phyloP scores from a whole-genome alignment of 2,888 invertebrate genomes.

The Nycteola revayana region DNA sequence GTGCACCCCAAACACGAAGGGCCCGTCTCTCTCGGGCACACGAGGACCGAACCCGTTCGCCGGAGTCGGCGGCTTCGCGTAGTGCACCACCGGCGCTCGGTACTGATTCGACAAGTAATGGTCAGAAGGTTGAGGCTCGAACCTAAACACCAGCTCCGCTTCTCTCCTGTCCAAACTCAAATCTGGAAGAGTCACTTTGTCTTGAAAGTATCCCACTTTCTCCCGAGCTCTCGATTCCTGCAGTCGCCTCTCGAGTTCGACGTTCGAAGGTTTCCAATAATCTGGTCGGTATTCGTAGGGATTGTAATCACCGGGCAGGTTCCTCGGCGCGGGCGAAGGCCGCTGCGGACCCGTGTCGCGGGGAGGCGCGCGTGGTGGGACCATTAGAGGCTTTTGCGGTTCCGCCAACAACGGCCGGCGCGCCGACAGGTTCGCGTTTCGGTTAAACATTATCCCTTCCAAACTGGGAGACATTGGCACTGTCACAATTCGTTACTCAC shows the following conservation, averaged over 20 bases:
- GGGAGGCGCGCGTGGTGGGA: conserved; percentile 71
- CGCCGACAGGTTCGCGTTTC: conserved; percentile 74
- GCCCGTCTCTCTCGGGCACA: conserved; percentile 77
- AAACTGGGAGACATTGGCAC: conserved; percentile 78
- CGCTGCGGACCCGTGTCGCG: conserved; percentile 65
- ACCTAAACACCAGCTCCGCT: conserved; percentile 74
- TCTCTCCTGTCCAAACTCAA: conserved; percentile 70
- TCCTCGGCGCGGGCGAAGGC: conserved; percentile 61
- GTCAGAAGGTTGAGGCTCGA: conserved; percentile 71
- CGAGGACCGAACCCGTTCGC: conserved; percentile 68
- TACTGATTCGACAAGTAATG: conserved; percentile 72
- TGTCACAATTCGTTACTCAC: conserved; percentile 59
- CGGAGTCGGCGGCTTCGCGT: conserved; percentile 70
- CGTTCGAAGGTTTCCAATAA: conserved; percentile 76
- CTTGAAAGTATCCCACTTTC: conserved; percentile 76
- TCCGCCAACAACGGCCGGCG: conserved; percentile 76
- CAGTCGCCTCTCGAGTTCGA: conserved; percentile 70
- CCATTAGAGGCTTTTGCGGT: conserved; percentile 71
- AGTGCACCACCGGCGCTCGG: conserved; percentile 67
- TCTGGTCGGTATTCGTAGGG: conserved; percentile 62
- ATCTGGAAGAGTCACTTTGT: conserved; percentile 69
- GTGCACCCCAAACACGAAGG: conserved; percentile 84
- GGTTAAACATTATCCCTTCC: conserved; percentile 78
- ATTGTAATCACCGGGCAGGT: conserved; percentile 47
- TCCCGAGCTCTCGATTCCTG: conserved; percentile 70